Evolutionary conservation across 2,113 vertebrate species (phyloP), one percentile per base, ranked within the genome.

Genomic region (Gyps fulvus): DNA sequence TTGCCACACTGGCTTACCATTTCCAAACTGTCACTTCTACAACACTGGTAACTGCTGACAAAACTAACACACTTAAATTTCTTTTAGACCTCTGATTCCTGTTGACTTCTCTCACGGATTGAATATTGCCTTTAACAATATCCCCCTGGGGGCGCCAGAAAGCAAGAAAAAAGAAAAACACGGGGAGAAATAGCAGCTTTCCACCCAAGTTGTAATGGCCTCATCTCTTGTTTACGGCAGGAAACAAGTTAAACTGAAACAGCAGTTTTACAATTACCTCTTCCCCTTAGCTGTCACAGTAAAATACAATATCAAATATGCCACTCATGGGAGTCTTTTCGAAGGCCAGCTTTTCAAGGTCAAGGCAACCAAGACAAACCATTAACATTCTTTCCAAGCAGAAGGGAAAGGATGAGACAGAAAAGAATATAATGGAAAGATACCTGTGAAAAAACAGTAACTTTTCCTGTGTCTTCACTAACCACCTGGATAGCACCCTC

Each of bases 381-480:
- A 38, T 25, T 45, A 31, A 54, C 59, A 4, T 38, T 36, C 40
- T 55, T 38, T 36, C 22, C 36, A 23, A 34, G 50, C 5, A 55
- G 23, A 85, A 26, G 50, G 42, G 36, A 49, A 63, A 49, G 27
- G 31, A 49, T 32, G 25, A 73, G 25, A 13, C 22, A 16, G 36
- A 32, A 27, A 17, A 20, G 6, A 38, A 58, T 25, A 54, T 25
- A 18, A 31, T 21, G 65, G 63, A 49, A 29, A 19, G 32, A 59
- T 90, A 98, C 97, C 97, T 98, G 96, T 62, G 98, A 97, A 79
- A 98, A 98, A 36, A 97, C 97, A 38, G 97, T 96, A 52, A 97
- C 86, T 86, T 95, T 96, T 72, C 97, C 98, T 18, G 97, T 98
- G 55, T 98, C 98, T 96, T 98, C 97, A 31, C 93, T 97, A 52